Conservation (phyloP, 2,113 vertebrate species). For the Spea bombifrons region DNA sequence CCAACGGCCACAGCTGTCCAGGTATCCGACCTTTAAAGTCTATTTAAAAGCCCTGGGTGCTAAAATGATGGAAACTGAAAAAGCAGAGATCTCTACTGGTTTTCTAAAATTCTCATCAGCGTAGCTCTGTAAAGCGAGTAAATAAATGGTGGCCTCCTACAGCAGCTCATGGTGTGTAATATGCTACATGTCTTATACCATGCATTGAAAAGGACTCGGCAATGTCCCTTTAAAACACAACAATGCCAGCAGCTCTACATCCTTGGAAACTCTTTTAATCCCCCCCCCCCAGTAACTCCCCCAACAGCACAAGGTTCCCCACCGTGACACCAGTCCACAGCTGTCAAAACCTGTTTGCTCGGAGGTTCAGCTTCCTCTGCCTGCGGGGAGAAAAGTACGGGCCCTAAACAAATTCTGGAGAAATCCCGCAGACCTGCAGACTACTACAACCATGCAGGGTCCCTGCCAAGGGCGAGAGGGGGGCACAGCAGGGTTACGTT, state of each 20-base stretch:
- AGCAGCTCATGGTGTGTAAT: too few relatives aligned
- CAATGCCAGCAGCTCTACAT: background rate
- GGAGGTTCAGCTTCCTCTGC: constrained; percentile 20
- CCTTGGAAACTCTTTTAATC: background rate
- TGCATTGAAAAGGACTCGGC: background rate
- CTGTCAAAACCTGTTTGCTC: constrained; percentile 38
- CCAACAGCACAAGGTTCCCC: constrained; percentile 3
- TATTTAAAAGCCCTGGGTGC: too few relatives aligned
- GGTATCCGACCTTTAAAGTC: too few relatives aligned
- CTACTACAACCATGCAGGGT: background rate
- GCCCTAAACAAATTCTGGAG: constrained; percentile 1
- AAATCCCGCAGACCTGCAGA: background rate
- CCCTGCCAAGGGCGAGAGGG: background rate
- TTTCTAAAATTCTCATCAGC: too few relatives aligned
- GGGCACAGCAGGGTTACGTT: background rate
- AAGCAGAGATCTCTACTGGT: too few relatives aligned
- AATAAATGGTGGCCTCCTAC: too few relatives aligned
- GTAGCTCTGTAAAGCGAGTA: too few relatives aligned
- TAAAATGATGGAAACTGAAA: too few relatives aligned
- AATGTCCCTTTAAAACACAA: background rate
- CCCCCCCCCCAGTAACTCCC: constrained; percentile 1
- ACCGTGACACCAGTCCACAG: constrained; percentile 19
- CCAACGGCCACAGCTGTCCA: too few relatives aligned
- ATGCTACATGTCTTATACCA: too few relatives aligned
- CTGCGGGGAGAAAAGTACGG: background rate